These are phyloP conservation scores for Siderastrea radians DNA, from an alignment of 92 coral and sea anemone genomes.

Conservation along the genomic window DNA sequence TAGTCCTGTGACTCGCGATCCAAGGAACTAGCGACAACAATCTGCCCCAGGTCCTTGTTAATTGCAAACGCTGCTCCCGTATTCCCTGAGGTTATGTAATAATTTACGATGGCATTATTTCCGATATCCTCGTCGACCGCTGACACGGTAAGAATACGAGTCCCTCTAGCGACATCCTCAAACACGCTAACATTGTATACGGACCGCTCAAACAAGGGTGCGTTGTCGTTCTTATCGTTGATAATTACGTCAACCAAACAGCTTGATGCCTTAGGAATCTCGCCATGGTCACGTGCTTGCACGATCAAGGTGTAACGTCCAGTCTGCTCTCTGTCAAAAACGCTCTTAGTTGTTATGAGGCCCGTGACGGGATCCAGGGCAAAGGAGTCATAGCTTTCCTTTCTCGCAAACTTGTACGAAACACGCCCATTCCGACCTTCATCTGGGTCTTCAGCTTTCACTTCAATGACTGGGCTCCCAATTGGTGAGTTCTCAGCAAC, in stretches of 20 bases:
- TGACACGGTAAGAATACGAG: conserved; percentile 67
- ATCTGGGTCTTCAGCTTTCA: conserved; percentile 89
- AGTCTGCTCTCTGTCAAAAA: conserved; percentile 85
- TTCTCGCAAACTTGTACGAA: conserved; percentile 57
- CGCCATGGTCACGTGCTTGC: conserved; percentile 83
- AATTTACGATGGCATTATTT: conserved; percentile 80
- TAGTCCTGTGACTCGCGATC: conserved; percentile 81
- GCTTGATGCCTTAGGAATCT: conserved; percentile 48
- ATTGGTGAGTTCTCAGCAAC: conserved; percentile 92
- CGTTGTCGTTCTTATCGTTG: conserved; percentile 86
- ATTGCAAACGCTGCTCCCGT: conserved; percentile 85
- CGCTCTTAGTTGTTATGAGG: conserved; percentile 73
- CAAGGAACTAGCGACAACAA: conserved; percentile 75
- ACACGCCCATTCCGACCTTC: conserved; percentile 78
- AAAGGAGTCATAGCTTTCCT: conserved; percentile 53
- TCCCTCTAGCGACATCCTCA: conserved; percentile 75
- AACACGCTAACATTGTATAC: conserved; percentile 72
- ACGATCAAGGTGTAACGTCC: conserved; percentile 76
- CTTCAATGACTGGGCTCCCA: conserved; percentile 87
- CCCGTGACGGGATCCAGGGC: conserved; percentile 71
- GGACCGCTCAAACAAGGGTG: conserved; percentile 77
- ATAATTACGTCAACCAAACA: conserved; percentile 75
- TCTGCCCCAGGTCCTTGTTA: conserved; percentile 78
- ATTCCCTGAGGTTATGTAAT: conserved; percentile 88
- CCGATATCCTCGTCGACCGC: conserved; percentile 91